These are phyloP conservation scores for Hydroisotoma schaefferi DNA, from an alignment of 2,888 invertebrate species.

Conservation along the genomic window DNA sequence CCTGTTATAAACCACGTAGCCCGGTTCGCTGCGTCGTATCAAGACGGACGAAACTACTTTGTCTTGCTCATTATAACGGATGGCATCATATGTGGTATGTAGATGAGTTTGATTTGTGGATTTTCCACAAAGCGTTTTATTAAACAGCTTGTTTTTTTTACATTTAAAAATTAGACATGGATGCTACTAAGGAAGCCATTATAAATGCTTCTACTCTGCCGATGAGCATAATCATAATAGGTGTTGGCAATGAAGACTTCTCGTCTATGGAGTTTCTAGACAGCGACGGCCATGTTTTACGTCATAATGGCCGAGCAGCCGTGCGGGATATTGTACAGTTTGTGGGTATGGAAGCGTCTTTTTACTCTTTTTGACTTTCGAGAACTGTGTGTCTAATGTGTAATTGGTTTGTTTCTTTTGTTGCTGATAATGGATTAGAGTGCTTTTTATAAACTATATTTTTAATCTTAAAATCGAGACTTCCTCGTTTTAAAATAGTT, in stretches of 20 bases:
- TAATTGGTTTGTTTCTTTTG: too few species aligned
- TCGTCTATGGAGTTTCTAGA: constrained; percentile 62
- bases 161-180: constrained; percentile 28
- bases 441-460: too few species aligned
- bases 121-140: not conserved
- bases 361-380: not conserved
- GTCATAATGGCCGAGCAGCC: constrained; percentile 54
- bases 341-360: constrained; percentile 47
- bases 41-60: constrained; percentile 58
- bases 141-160: not conserved
- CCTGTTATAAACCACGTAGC: constrained; percentile 58
- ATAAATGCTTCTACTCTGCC: constrained; percentile 54
- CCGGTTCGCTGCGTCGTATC: constrained; percentile 54
- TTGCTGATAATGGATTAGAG: too few species aligned
- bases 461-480: too few species aligned
- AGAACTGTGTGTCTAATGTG: too few species aligned
- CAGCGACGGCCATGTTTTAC: constrained; percentile 55
- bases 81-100: constrained; percentile 55
- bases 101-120: not conserved
- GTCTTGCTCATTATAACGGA: constrained; percentile 62
- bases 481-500: too few species aligned
- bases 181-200: constrained; percentile 51
- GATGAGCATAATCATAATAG: constrained; percentile 59
- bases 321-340: constrained; percentile 61
- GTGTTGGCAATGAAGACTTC: constrained; percentile 62